A percentile compares a stretch with the other conserved stretches of the same genome.
Conservation (phyloP, 2,797 vertebrate genomes). For the Coilia nasus region DNA sequence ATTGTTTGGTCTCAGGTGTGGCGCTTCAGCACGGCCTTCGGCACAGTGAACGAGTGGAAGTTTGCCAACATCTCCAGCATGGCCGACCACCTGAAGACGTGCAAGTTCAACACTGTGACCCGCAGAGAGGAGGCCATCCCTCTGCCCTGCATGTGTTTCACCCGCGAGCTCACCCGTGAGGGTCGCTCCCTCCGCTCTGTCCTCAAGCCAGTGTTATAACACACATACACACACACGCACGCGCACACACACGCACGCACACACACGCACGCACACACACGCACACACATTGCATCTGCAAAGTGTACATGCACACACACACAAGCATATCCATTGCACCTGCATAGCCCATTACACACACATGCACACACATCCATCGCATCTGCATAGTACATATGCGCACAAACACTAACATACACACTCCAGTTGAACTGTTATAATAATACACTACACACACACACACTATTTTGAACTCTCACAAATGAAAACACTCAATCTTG, state of each 20-base stretch:
- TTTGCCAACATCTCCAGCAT: slow-evolving; percentile 98
- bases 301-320: no score
- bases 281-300: not conserved
- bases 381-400: no score
- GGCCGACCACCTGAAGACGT: slow-evolving; percentile 98
- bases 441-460: not conserved
- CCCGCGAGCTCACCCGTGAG: slow-evolving; percentile 94
- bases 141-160: slow-evolving; percentile 97
- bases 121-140: slow-evolving; percentile 92
- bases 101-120: slow-evolving; percentile 89
- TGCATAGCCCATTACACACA: no score
- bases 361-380: no score
- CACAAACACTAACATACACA: not conserved
- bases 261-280: not conserved
- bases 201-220: slow-evolving; percentile 93
- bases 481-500: not conserved
- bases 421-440: slow-evolving; percentile 2
- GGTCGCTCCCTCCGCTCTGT: slow-evolving; percentile 93
- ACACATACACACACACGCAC: not conserved
- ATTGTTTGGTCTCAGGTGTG: slow-evolving; percentile 80
- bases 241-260: not conserved
- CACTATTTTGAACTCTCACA: not conserved
- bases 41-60: slow-evolving; percentile 96
- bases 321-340: no score
- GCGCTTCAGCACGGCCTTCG: slow-evolving; percentile 98